phyloP scores from a whole-genome alignment of 23 tunicate genomes.

The Ciona savignyi region DNA sequence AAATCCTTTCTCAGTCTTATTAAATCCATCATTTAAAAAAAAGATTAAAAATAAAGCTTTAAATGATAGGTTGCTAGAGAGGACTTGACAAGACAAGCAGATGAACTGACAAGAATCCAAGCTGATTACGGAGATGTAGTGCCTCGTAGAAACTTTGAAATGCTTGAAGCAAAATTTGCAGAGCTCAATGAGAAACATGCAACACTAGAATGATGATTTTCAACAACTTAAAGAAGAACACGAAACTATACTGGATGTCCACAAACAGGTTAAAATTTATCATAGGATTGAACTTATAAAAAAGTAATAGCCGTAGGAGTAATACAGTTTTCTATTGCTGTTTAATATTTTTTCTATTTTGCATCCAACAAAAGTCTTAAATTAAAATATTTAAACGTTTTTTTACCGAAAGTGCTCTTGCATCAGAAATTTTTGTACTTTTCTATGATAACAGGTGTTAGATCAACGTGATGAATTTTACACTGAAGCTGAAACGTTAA shows the following conservation, averaged over 20 bases:
- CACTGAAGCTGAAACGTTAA: conserved; percentile 65
- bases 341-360: background rate
- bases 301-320: too few species aligned
- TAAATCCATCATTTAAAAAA: too few species aligned
- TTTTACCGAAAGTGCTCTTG: background rate
- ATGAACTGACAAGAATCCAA: conserved; percentile 71
- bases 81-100: conserved; percentile 56
- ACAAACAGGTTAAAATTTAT: conserved; percentile 61
- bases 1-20: too few species aligned
- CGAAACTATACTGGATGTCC: conserved; percentile 76
- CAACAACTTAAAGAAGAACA: conserved; percentile 68
- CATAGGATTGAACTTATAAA: too few species aligned
- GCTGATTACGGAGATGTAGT: conserved; percentile 95
- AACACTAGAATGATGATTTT: conserved; percentile 26
- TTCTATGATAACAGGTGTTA: conserved; percentile 21
- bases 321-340: background rate
- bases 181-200: conserved; percentile 50
- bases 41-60: too few species aligned
- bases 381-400: background rate
- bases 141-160: conserved; percentile 71
- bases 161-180: conserved; percentile 43
- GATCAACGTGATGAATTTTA: conserved; percentile 82
- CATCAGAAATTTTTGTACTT: background rate
- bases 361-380: background rate
- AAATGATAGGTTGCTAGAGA: conserved; percentile 84